Evolutionary conservation across 2,797 vertebrate genomes (phyloP).

Genomic region (Lepilemur ruficaudatus): DNA sequence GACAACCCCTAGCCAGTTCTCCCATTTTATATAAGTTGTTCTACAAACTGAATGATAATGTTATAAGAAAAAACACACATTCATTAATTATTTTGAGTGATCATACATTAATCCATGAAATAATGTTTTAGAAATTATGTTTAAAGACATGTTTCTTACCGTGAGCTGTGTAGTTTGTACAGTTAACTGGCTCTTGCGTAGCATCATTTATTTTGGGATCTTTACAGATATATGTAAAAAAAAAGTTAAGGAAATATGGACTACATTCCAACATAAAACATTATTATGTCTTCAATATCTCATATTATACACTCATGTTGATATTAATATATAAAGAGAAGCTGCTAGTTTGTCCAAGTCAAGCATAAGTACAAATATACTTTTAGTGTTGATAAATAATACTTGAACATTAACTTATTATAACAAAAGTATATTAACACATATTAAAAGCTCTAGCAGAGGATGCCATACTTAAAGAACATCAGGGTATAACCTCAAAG

Average conservation of each 20-base stretch:
- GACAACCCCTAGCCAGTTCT: neutral
- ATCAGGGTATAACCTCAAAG: neutral
- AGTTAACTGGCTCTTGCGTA: slow-evolving; percentile 96
- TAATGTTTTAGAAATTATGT: neutral
- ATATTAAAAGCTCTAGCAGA: neutral
- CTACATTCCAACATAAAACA: slow-evolving; percentile 42
- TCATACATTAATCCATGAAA: neutral
- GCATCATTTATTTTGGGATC: slow-evolving; percentile 93
- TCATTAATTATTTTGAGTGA: neutral
- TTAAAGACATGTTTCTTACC: slow-evolving; percentile 86
- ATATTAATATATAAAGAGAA: slow-evolving; percentile 21
- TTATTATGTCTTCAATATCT: slow-evolving; percentile 20
- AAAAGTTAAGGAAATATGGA: slow-evolving; percentile 85
- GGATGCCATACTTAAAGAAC: neutral
- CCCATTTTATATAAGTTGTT: slow-evolving; percentile 15
- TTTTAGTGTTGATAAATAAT: neutral
- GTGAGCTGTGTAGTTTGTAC: slow-evolving; percentile 90
- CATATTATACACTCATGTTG: neutral
- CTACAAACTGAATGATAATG: slow-evolving; percentile 4
- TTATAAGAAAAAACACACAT: slow-evolving; percentile 14
- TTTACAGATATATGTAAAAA: slow-evolving; percentile 90
- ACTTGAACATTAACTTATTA: slow-evolving; percentile 24
- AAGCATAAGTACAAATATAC: slow-evolving; percentile 20
- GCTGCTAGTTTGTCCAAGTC: neutral
- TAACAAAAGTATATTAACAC: neutral